These are phyloP conservation scores for Metopolophium dirhodum DNA, from an alignment of 1,140 invertebrate genomes.

Conservation along the genomic window DNA sequence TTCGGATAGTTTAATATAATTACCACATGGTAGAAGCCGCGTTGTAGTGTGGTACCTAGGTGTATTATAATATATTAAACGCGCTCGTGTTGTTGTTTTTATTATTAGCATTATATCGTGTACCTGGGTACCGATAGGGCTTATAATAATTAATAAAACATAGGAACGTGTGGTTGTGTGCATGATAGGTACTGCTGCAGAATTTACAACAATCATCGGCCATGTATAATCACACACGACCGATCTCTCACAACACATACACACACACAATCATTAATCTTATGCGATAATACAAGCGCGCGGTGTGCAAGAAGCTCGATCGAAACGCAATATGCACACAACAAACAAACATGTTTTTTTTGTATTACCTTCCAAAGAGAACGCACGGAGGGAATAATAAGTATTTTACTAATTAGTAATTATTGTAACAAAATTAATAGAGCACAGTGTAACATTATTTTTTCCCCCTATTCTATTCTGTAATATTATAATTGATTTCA, in stretches of 20 bases:
- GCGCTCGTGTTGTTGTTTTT: neutral
- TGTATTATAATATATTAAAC: no score
- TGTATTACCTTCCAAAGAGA: neutral
- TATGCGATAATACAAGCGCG: neutral
- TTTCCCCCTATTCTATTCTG: neutral
- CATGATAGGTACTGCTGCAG: neutral
- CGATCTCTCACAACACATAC: neutral
- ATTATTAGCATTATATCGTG: neutral
- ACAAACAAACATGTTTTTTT: neutral
- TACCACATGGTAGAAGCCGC: neutral
- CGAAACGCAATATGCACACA: neutral
- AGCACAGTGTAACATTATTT: neutral
- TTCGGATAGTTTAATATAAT: neutral
- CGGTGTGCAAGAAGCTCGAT: neutral
- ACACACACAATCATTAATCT: neutral
- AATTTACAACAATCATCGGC: neutral
- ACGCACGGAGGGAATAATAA: neutral
- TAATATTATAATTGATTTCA: neutral
- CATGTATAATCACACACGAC: neutral
- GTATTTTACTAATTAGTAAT: neutral
- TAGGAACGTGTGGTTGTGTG: neutral
- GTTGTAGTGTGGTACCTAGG: neutral
- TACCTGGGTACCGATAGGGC: neutral
- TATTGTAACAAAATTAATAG: conserved; percentile 40
- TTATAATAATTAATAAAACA: neutral